Conservation (phyloP, 2,888 invertebrate genomes). For the Hemistola chrysoprasaria region DNA sequence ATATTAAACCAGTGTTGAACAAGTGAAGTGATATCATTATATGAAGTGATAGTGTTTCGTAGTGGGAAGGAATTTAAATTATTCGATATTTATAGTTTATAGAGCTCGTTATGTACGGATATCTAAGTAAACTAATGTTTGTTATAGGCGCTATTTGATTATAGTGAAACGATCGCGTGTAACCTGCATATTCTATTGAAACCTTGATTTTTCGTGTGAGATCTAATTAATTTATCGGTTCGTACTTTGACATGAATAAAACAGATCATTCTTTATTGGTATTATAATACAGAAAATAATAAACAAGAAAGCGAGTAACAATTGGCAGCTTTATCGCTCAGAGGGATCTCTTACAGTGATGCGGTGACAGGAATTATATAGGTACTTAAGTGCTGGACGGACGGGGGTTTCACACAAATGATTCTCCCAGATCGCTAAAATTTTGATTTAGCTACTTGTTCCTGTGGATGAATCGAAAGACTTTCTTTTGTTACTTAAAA, state of each 20-base stretch:
- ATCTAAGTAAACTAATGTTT: conserved; percentile 17
- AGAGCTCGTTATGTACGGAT: conserved; percentile 21
- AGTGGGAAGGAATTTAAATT: conserved; percentile 15
- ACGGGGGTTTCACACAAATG: no score
- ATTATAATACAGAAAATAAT: no score
- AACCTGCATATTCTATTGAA: conserved; percentile 33
- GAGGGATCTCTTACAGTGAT: no score
- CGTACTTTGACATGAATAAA: conserved; percentile 46
- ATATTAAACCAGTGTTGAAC: conserved; percentile 21
- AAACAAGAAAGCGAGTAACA: no score
- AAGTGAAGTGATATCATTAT: conserved; percentile 37
- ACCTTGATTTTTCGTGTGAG: conserved; percentile 51
- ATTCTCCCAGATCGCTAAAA: no score
- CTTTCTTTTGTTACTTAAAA: conserved; percentile 27
- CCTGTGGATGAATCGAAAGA: conserved; percentile 30
- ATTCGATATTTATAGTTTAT: conserved; percentile 26
- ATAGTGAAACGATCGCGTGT: conserved; percentile 40
- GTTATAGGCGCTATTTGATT: conserved; percentile 22
- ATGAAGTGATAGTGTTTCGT: conserved; percentile 40
- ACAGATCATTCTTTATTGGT: no score
- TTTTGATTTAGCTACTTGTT: no score
- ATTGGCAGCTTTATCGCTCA: no score
- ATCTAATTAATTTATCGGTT: conserved; percentile 43
- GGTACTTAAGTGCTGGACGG: no score
- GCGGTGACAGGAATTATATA: no score